A percentile compares a stretch with the other conserved stretches of the same genome.
These are phyloP conservation scores for Tenebrosternarchus preto DNA, from an alignment of 2,113 vertebrate species.

Conservation along the genomic window DNA sequence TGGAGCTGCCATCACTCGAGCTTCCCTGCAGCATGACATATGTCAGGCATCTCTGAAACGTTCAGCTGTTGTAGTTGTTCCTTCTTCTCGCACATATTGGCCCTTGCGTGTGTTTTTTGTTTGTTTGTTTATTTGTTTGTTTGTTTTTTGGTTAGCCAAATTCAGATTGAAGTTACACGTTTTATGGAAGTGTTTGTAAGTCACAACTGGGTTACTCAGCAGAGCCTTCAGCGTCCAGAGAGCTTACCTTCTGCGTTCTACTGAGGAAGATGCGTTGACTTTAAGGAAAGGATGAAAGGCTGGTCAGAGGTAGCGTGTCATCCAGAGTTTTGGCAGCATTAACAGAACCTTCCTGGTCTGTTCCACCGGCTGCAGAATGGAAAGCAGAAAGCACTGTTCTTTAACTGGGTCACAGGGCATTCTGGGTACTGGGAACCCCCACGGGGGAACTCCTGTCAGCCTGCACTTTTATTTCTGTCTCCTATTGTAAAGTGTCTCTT, in stretches of 20 bases:
- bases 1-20: not conserved
- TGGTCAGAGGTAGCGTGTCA: not conserved
- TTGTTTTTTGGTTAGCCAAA: no score
- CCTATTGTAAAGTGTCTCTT: constrained; percentile 1
- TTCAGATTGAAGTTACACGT: no score
- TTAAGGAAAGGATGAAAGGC: not conserved
- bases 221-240: not conserved
- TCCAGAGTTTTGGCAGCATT: not conserved
- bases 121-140: no score
- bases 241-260: not conserved
- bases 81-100: no score
- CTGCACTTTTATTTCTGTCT: not conserved
- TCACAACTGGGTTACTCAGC: no score
- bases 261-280: not conserved
- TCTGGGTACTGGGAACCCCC: constrained; percentile 20
- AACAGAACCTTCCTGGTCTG: not conserved
- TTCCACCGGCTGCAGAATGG: not conserved
- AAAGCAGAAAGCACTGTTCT: constrained; percentile 20
- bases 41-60: no score
- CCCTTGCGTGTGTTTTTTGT: no score
- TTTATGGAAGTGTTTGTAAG: no score
- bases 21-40: no score
- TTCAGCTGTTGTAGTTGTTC: no score
- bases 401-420: constrained; percentile 44
- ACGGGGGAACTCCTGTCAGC: constrained; percentile 12